These are phyloP conservation scores for Rotaria magnacalcarata DNA, from an alignment of 2,888 invertebrate genomes.

Conservation along the genomic window DNA sequence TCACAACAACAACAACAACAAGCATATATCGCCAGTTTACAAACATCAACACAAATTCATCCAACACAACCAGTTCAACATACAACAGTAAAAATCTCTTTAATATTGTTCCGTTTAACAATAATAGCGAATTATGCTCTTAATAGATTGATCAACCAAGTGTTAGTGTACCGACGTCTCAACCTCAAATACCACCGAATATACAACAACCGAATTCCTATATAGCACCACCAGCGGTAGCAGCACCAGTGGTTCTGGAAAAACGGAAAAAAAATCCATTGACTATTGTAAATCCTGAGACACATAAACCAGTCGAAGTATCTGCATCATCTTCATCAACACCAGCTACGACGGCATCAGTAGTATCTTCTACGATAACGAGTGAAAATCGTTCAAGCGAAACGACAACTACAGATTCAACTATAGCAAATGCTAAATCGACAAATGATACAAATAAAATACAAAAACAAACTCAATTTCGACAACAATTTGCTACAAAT, in stretches of 20 bases:
- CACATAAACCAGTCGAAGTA: constrained; percentile 28
- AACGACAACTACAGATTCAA: neutral
- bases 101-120: neutral
- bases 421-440: neutral
- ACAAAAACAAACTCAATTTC: neutral
- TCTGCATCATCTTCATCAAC: neutral
- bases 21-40: neutral
- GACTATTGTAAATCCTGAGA: constrained; percentile 38
- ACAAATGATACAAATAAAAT: neutral
- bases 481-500: neutral
- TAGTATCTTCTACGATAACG: neutral
- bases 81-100: neutral
- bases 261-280: constrained; percentile 41
- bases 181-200: neutral
- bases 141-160: neutral
- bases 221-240: no score
- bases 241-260: neutral
- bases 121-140: neutral
- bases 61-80: neutral
- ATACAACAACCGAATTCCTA: neutral
- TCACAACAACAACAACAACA: neutral
- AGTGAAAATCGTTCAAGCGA: neutral
- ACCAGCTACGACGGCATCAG: neutral
- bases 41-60: neutral
- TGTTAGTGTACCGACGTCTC: neutral